These are phyloP conservation scores for Amazona vittata DNA, from an alignment of 2,113 vertebrate species.

Conservation along the genomic window DNA sequence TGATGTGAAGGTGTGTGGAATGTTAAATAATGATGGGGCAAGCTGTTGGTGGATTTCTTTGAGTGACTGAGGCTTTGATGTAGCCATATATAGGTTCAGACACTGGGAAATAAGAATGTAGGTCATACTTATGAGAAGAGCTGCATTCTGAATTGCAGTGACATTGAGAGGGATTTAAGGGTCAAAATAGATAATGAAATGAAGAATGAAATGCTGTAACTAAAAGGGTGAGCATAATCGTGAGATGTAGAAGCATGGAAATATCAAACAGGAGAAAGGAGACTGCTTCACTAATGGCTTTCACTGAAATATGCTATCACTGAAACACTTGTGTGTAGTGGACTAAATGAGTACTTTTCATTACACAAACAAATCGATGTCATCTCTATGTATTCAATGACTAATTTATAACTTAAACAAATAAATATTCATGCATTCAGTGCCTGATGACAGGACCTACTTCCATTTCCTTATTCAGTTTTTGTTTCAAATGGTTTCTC, in stretches of 20 bases:
- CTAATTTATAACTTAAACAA: not conserved
- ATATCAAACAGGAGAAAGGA: not conserved
- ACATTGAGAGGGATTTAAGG: not conserved
- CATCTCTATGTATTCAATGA: not conserved
- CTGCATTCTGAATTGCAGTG: not conserved
- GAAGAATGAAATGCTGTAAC: not conserved
- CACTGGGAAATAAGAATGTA: not conserved
- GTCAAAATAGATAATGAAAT: not conserved
- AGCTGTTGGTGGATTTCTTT: not conserved
- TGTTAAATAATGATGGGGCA: not conserved
- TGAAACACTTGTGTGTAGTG: not conserved
- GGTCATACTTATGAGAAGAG: not conserved
- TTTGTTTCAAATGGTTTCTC: not conserved
- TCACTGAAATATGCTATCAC: not conserved
- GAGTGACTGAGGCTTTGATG: not conserved
- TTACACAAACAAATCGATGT: not conserved
- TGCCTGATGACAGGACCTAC: not conserved
- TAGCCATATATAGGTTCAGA: not conserved
- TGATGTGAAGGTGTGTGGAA: not conserved
- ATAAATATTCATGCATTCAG: not conserved
- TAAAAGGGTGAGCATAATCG: not conserved
- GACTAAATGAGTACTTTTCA: not conserved
- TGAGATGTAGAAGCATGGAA: not conserved
- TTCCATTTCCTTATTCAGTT: not conserved
- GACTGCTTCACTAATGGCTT: not conserved